Base-by-base conservation (phyloP, 37 sponge, comb jelly and placozoan species). In the Eunapius fragilis region DNA sequence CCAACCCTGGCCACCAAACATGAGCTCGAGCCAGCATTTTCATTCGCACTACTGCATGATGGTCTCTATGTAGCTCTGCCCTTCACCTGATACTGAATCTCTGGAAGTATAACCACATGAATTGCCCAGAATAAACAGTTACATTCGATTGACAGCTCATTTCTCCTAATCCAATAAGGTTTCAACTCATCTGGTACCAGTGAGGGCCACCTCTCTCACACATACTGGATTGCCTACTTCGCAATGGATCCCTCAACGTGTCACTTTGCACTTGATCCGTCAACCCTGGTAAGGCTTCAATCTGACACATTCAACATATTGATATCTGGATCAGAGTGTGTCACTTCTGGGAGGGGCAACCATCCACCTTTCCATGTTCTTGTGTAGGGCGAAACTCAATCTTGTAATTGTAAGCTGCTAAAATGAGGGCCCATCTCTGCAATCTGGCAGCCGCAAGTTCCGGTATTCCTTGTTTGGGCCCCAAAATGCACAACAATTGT, bases 301-400 rank as follows among this genome's bases (percentile, higher is more conserved):
- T 71, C 35, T 68, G 45, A 31, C 27, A 84, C 27, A 32, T 89
- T 84, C 68, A 89, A 80, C 24, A 84, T 38, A 25, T n/a, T 30
- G n/a, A 70, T 22, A 24, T 87, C 87, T 19, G 26, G 58, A 0
- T 48, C 90, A 35, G n/a, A 36, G 25, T 68, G 38, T 37, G 72
- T 49, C 28, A 77, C 31, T 67, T 23, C 81, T 22, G 31, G 12
- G n/a, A 91, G 78, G 6, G 95, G 91, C 7, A 87, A 71, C 88
- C 80, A 81, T 94, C 94, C 12, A 83, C 88, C 69, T 93, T 87
- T 33, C 41, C 83, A 81, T 90, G 90, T 32, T 82, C 70, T 19
- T 70, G 37, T 45, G 94, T 94, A 2, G 79, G 82, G 37, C 79
- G 45, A 78, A 82, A 94, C 67, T 75, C 71, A 33, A 94, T 94